Evolutionary conservation across 1,140 invertebrate species (phyloP), one percentile per base, ranked within the genome.

Genomic region (Andrena cerasifolii): DNA sequence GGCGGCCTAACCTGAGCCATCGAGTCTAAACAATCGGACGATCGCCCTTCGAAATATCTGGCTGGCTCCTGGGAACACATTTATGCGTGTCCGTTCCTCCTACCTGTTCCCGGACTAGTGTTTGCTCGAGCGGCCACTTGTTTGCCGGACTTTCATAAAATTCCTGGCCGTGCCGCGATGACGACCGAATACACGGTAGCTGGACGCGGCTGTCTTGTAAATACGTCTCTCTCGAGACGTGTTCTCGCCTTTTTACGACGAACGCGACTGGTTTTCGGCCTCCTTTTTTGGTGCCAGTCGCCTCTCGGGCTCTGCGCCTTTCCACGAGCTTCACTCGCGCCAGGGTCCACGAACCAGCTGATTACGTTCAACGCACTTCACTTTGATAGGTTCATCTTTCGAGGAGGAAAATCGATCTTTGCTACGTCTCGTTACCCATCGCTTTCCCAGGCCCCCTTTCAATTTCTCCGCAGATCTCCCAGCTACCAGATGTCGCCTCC

Each of bases 1-100:
- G 78, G 82, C 47, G 79, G 87, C 85, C 87, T 75, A 78, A 67
- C 61, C 86, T n/a, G 87, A 89, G 80, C 84, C 80, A 78, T 33
- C 65, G 80, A 75, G 85, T 89, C 85, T 89, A 89, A 89, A 90
- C 89, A 90, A 91, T 90, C 87, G 85, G 79, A 83, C 83, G 86
- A 90, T 90, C 87, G 86, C 59, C 77, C 67, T 62, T 76, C 58
- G 85, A 87, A 86, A 89, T 90, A 89, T 86, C 86, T 87, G 36
- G 36, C 86, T 75, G 73, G 84, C 89, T 89, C 89, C 88, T 86
- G 88, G 82, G 86, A 87, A 89, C 88, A 85, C 72, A 81, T 71
- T 86, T 68, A 75, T 82, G 79, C 86, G 77, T 89, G 86, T 88
- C 49, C 82, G 45, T 67, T 28, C 53, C 47, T 7, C 24, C 65